Conservation (phyloP, 1,140 invertebrate species). For the Antheraea mylitta region DNA sequence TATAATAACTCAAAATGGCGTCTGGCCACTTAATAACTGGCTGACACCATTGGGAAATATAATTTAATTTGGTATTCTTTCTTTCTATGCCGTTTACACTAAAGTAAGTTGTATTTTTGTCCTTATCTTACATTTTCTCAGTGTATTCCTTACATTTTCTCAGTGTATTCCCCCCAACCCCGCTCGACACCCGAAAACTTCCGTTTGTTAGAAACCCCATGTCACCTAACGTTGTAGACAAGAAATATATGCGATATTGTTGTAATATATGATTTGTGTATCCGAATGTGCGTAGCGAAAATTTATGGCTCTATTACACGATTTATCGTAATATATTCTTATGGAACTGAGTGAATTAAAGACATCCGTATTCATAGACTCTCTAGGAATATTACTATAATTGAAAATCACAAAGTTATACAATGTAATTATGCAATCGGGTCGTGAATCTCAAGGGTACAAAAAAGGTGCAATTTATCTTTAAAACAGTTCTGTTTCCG, state of each 20-base stretch:
- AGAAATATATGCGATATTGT: slow-evolving; percentile 71
- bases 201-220: slow-evolving; percentile 55
- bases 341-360: neutral
- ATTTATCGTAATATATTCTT: neutral
- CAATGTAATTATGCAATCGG: neutral
- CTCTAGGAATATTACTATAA: neutral
- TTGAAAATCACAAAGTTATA: neutral
- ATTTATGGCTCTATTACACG: slow-evolving; percentile 46
- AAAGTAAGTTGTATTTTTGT: slow-evolving; percentile 23
- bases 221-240: slow-evolving; percentile 66
- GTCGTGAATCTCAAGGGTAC: too few species aligned
- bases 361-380: neutral
- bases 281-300: slow-evolving; percentile 41
- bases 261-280: slow-evolving; percentile 68
- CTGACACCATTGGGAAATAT: slow-evolving; percentile 80
- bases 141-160: slow-evolving; percentile 50
- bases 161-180: slow-evolving; percentile 42
- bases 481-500: too few species aligned
- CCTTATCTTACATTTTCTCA: slow-evolving; percentile 53
- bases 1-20: slow-evolving; percentile 79
- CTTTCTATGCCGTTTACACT: slow-evolving; percentile 43
- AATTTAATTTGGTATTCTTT: slow-evolving; percentile 77
- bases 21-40: slow-evolving; percentile 79
- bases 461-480: too few species aligned
- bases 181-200: slow-evolving; percentile 45